Evolutionary conservation across 2,888 invertebrate genomes (phyloP), one percentile per base, ranked within the genome.

Genomic region (Philaethria dido): DNA sequence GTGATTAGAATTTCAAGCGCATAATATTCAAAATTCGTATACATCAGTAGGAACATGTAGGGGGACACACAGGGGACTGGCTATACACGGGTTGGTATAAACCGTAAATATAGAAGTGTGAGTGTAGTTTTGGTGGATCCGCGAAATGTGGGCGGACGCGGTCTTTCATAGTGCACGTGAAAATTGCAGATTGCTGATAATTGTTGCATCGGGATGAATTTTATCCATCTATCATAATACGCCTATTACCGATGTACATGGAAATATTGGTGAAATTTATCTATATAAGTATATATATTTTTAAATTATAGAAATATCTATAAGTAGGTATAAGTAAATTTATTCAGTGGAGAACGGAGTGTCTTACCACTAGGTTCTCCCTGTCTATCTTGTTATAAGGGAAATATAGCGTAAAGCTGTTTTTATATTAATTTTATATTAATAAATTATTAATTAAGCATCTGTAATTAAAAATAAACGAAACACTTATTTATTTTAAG

Each of bases 81-180:
- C 68, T 73, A 70, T 73, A 72, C 74, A 72, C 87, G 87, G 86
- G 82, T 87, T 71, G 78, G 82, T 80, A 83, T 83, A 81, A 85
- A 82, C 80, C 81, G 81, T 85, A 86, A 87, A 87, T 88, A 85
- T 84, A 80, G 83, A 74, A 78, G 88, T 87, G 87, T 83, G 89
- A 81, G 88, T 82, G 85, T 89, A 89, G 89, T 89, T 87, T 87
- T 83, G 84, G 84, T 78, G 80, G 79, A 83, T 78, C 84, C 87
- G 87, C 86, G 85, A 82, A 80, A 80, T 80, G 87, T 85, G 89
- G 86, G 87, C 80, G 87, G 84, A 77, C 75, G 80, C 80, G 86
- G 83, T 77, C 75, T 79, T 75, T 75, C 72, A 64, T 44, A 85
- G 89, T 82, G 84, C 73, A 87, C 62, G 73, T 14, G 14, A 71